phyloP scores from a whole-genome alignment of 2,113 vertebrate genomes.

The Chionomys nivalis region DNA sequence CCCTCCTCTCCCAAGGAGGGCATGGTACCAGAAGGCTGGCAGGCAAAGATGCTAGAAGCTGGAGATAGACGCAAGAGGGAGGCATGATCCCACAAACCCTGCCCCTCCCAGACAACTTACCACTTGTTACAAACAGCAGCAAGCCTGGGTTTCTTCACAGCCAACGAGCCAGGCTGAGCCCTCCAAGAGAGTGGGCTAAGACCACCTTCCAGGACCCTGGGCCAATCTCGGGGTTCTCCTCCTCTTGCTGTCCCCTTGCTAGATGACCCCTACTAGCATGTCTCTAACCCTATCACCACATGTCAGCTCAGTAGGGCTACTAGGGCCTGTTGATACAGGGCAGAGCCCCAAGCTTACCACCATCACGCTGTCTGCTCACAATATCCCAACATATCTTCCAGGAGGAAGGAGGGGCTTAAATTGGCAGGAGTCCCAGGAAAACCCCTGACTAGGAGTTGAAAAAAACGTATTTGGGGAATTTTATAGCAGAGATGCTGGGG shows the following conservation, averaged over 20 bases:
- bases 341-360: neutral
- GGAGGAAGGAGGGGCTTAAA: neutral
- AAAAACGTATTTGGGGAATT: neutral
- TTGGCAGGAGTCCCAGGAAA: neutral
- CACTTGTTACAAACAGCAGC: neutral
- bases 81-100: neutral
- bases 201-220: neutral
- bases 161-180: neutral
- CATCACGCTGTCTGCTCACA: neutral
- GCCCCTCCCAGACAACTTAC: neutral
- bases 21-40: too few relatives aligned
- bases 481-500: neutral
- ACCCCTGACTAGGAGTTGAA: neutral
- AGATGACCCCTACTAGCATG: neutral
- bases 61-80: neutral
- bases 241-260: neutral
- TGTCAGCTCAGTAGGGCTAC: neutral
- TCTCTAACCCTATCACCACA: neutral
- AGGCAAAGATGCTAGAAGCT: neutral
- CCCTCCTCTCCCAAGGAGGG: neutral
- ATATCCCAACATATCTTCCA: neutral
- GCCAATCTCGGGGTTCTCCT: neutral
- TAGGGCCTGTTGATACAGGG: neutral
- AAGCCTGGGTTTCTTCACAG: neutral
- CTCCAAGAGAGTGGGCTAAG: neutral